A percentile compares a stretch with the other conserved stretches of the same genome.
Evolutionary conservation across 2,113 vertebrate species (phyloP).

Genomic region (Ivindomyrus marchei): DNA sequence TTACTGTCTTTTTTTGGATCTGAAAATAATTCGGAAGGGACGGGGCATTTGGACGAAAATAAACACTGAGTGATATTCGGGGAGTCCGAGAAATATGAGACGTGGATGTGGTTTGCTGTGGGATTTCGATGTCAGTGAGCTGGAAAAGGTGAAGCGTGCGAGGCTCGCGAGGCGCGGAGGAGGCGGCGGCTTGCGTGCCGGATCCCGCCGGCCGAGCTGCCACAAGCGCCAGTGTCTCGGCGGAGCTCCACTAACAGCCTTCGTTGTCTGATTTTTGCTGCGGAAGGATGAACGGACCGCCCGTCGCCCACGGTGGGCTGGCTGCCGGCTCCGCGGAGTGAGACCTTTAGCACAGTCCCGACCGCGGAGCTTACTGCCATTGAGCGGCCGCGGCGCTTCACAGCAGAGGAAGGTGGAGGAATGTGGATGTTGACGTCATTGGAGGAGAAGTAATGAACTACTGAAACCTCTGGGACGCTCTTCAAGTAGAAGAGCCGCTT

Average conservation of each 20-base stretch:
- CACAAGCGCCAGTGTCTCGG: slow-evolving; percentile 27
- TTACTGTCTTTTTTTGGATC: neutral
- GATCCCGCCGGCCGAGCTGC: slow-evolving; percentile 11
- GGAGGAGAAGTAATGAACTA: slow-evolving; percentile 41
- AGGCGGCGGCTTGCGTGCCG: slow-evolving; percentile 1
- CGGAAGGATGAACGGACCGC: neutral
- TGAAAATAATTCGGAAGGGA: neutral
- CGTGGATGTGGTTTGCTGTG: neutral
- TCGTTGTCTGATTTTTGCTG: neutral
- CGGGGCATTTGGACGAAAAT: neutral
- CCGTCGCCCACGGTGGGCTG: neutral
- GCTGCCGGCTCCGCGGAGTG: slow-evolving; percentile 16
- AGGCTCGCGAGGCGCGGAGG: neutral
- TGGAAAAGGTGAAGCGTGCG: slow-evolving; percentile 22
- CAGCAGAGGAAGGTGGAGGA: slow-evolving; percentile 45
- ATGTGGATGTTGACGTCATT: slow-evolving; percentile 52
- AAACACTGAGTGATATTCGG: neutral
- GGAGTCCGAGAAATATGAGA: slow-evolving; percentile 24
- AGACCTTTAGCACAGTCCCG: neutral
- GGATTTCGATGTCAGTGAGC: slow-evolving; percentile 10
- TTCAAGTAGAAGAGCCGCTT: slow-evolving; percentile 27
- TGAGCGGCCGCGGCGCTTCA: slow-evolving; percentile 26
- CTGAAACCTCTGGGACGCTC: slow-evolving; percentile 32
- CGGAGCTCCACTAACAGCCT: neutral
- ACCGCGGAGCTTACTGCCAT: too few species aligned